Conservation (phyloP, 2,797 vertebrate species). For the Phrynocephalus vlangalii region DNA sequence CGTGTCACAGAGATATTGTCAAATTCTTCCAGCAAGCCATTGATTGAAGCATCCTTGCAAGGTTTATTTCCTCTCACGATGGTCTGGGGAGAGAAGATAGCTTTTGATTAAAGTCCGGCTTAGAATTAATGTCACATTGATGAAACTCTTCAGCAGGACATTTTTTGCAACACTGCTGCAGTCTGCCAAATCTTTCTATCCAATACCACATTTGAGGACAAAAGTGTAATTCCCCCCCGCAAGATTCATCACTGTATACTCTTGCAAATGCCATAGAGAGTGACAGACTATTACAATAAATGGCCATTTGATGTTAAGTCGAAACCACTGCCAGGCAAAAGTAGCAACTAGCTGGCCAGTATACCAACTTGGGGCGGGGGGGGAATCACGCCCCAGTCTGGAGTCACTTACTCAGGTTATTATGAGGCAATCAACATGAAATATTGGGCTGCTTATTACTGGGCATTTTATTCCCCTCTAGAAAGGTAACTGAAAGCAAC, state of each 20-base stretch:
- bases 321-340: neutral
- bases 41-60: slow-evolving; percentile 93
- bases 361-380: neutral
- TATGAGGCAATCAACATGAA: slow-evolving; percentile 37
- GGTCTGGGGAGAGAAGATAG: slow-evolving; percentile 83
- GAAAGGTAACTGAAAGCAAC: neutral
- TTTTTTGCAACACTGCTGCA: neutral
- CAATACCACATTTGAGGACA: neutral
- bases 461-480: neutral
- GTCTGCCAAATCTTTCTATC: neutral
- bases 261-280: neutral
- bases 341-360: slow-evolving; percentile 2
- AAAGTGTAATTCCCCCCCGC: slow-evolving; percentile 21
- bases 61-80: slow-evolving; percentile 95
- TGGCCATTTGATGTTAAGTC: slow-evolving; percentile 31
- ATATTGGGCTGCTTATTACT: neutral
- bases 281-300: slow-evolving; percentile 10
- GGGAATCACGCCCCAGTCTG: fast-evolving
- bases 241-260: slow-evolving; percentile 10
- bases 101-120: slow-evolving; percentile 58
- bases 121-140: slow-evolving; percentile 24
- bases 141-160: neutral
- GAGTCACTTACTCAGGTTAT: neutral
- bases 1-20: slow-evolving; percentile 98
- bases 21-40: slow-evolving; percentile 95